A percentile compares a stretch with the other conserved stretches of the same genome.
These are phyloP conservation scores for Ramphastos sulfuratus DNA, from an alignment of 2,113 vertebrate species.

Conservation along the genomic window DNA sequence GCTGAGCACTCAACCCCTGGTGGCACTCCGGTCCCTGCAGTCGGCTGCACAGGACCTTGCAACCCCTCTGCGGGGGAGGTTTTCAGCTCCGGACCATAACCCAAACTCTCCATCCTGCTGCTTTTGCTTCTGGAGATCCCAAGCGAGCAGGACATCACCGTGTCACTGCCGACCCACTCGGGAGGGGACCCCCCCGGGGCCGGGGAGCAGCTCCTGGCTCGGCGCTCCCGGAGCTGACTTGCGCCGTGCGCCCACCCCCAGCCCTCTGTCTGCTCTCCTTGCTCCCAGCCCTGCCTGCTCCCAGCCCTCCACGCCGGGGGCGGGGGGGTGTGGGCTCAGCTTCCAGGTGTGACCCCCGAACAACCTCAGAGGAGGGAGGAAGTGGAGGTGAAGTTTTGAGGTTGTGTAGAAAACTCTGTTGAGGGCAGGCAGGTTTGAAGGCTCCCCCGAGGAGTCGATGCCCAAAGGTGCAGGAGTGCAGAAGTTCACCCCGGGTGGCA, in stretches of 20 bases:
- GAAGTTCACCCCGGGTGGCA: neutral
- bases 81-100: fast-evolving
- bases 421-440: neutral
- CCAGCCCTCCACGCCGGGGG: fast-evolving
- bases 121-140: fast-evolving
- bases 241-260: fast-evolving
- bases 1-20: fast-evolving
- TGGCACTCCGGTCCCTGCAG: neutral
- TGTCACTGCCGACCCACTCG: fast-evolving
- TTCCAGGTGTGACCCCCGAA: neutral
- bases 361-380: fast-evolving
- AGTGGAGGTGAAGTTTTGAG: neutral
- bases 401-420: fast-evolving
- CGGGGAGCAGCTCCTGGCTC: neutral
- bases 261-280: neutral
- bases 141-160: fast-evolving
- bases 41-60: neutral
- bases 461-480: neutral
- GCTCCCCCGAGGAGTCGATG: neutral
- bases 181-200: fast-evolving
- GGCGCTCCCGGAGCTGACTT: fast-evolving
- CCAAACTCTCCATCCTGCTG: fast-evolving
- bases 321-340: neutral
- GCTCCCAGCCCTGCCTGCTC: neutral
- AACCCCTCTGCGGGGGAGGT: neutral